Conservation (phyloP, 2,888 invertebrate genomes). For the Phortica magna region DNA sequence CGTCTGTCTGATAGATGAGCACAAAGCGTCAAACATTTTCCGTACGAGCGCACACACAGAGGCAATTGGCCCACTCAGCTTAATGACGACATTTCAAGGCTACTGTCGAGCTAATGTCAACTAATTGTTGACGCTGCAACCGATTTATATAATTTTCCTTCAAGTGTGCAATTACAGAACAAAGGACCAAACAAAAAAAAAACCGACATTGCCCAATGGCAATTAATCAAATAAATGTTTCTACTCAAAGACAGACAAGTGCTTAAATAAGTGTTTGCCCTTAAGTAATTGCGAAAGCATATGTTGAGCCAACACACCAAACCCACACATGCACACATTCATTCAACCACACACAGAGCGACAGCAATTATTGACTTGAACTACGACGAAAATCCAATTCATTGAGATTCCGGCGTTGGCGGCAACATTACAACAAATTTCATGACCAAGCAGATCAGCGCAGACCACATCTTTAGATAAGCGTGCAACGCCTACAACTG, state of each 20-base stretch:
- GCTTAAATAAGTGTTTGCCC: no score
- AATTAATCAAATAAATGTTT: conserved; percentile 11
- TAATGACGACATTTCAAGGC: conserved; percentile 60
- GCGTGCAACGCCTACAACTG: no score
- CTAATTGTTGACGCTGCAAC: conserved; percentile 51
- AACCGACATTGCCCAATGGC: conserved; percentile 44
- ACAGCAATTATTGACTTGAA: no score
- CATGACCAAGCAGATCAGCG: no score
- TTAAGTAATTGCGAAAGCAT: no score
- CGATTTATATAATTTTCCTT: conserved; percentile 53
- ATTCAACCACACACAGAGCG: not conserved
- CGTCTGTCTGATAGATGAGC: conserved; percentile 42
- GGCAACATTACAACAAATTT: no score
- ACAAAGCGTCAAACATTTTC: conserved; percentile 68
- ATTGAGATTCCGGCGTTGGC: no score
- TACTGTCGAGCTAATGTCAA: conserved; percentile 52
- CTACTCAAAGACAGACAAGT: no score
- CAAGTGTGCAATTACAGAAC: not conserved
- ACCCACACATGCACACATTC: not conserved
- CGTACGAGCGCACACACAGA: conserved; percentile 59
- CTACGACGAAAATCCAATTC: no score
- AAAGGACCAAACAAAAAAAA: conserved; percentile 56
- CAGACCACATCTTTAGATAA: no score
- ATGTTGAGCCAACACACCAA: no score
- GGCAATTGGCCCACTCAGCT: conserved; percentile 68